Evolutionary conservation across 2,113 vertebrate genomes (phyloP).

Genomic region (Cairina moschata): DNA sequence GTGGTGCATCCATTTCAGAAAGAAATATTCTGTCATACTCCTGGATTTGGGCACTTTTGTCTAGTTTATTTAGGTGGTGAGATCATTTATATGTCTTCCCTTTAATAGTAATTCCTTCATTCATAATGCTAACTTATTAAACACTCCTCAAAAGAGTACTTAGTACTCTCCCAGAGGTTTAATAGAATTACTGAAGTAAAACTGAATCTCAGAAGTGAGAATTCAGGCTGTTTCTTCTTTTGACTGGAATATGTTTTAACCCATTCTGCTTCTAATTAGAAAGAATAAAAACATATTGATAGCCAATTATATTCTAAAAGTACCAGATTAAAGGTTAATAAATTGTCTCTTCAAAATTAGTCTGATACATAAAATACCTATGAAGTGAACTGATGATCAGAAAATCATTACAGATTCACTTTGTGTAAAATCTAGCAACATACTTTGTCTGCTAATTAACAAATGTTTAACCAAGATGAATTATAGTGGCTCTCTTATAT

Average conservation of each 20-base stretch:
- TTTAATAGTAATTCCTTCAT: neutral
- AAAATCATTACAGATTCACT: neutral
- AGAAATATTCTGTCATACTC: neutral
- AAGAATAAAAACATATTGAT: neutral
- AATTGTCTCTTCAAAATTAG: neutral
- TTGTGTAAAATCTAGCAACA: neutral
- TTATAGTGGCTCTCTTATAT: neutral
- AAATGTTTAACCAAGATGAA: conserved; percentile 36
- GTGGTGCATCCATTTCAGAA: neutral
- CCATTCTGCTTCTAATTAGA: neutral
- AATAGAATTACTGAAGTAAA: neutral
- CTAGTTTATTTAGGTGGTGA: neutral
- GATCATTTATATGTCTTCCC: neutral
- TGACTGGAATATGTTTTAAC: neutral
- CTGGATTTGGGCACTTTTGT: neutral
- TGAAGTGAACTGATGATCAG: neutral
- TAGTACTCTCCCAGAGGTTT: neutral
- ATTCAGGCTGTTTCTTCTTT: neutral
- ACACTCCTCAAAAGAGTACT: neutral
- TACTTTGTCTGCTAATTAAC: conserved; percentile 11
- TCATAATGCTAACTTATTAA: neutral
- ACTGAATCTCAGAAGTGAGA: neutral
- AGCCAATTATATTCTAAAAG: neutral
- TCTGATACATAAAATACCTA: neutral
- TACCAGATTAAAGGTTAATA: neutral